phyloP scores from a whole-genome alignment of 2,888 invertebrate species.

The Thymelicus acteon region DNA sequence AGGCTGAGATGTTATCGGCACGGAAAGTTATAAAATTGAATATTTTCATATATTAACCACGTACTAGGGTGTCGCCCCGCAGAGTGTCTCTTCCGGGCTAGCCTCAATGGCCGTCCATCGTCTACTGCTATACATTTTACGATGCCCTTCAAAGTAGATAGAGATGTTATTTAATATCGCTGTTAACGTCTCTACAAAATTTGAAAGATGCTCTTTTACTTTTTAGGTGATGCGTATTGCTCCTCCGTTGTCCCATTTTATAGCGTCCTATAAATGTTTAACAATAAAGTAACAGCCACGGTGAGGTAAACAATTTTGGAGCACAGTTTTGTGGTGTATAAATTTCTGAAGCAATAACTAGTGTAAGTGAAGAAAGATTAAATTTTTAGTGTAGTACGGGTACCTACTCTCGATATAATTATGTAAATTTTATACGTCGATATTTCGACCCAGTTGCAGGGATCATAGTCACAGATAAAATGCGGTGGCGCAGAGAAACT shows the following conservation, averaged over 20 bases:
- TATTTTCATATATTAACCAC: constrained; percentile 76
- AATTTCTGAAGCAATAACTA: background rate
- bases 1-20: constrained; percentile 78
- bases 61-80: constrained; percentile 64
- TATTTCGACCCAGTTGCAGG: no score
- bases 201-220: constrained; percentile 60
- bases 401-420: no score
- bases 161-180: constrained; percentile 82
- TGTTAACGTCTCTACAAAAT: constrained; percentile 77
- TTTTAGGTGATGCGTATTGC: constrained; percentile 54
- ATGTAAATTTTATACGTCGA: no score
- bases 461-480: no score
- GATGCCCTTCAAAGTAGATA: constrained; percentile 76
- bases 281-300: constrained; percentile 50
- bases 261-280: constrained; percentile 66
- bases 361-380: background rate
- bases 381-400: no score
- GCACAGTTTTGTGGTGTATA: background rate
- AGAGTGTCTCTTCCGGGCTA: constrained; percentile 66
- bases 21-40: constrained; percentile 83
- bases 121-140: constrained; percentile 61
- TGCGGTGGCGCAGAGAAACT: no score
- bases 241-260: constrained; percentile 63
- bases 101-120: constrained; percentile 48
- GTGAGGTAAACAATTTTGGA: background rate